Base-by-base conservation (phyloP, 2,888 invertebrate species). In the Tetheella fluctuosa region DNA sequence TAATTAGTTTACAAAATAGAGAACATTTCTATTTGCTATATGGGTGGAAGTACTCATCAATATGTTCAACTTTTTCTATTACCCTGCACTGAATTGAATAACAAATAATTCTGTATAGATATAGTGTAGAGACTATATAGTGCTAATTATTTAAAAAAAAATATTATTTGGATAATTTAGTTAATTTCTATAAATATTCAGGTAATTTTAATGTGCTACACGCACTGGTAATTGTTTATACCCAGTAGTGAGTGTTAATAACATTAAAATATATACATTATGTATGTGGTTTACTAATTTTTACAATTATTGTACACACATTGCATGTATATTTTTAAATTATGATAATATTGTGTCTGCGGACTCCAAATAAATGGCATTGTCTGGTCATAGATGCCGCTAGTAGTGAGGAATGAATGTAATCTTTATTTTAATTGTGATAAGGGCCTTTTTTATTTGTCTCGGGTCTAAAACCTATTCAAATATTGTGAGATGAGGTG, bases 151-250 rank as follows among this genome's bases (percentile, higher is more conserved):
- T 13, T n/a, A n/a, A n/a, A n/a, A n/a, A n/a, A n/a, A n/a, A n/a
- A n/a, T n/a, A n/a, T n/a, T n/a, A 15, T 37, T 2, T 37, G 13
- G 13, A 37, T 15, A 37, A 37, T 37, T 15, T 15, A 37, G 42
- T 42, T n/a, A 42, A 17, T 42, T 42, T 7, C 42, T 17, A 42
- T 42, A 42, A 42, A 42, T 42, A 42, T 42, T 42, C 42, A 42
- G 7, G 7, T 42, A 7, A 42, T 17, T 17, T 17, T 10, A 42
- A 42, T 3, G 42, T 17, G n/a, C 42, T 7, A 42, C 42, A 42
- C 42, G 42, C 42, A 17, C 7, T 42, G 17, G n/a, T 42, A 17
- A 42, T 42, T 17, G 42, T n/a, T 42, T 17, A 17, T 17, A 7
- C 7, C n/a, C 42, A n/a, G 42, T 42, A 42, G 42, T 17, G 7